Percentiles rank a stretch among this genome's conserved stretches.
Evolutionary conservation across 2,113 vertebrate genomes (phyloP).

Genomic region (Poeciliopsis turrubarensis): DNA sequence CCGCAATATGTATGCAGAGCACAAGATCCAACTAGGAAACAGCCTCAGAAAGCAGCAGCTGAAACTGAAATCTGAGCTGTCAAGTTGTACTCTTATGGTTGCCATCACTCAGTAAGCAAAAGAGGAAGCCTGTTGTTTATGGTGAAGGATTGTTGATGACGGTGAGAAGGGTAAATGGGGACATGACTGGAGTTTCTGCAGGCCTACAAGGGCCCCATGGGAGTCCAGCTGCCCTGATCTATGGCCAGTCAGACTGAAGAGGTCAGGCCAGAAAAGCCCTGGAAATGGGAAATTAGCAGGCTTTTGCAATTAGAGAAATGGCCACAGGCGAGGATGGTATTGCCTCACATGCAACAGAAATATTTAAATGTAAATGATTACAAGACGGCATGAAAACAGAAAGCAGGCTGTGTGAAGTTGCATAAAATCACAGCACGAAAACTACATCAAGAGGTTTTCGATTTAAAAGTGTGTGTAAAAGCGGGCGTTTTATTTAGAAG

Average conservation of each 20-base stretch:
- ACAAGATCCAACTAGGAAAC: slow-evolving; percentile 1
- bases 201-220: slow-evolving; percentile 81
- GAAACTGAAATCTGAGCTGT: slow-evolving; percentile 39
- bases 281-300: slow-evolving; percentile 91
- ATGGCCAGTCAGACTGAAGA: slow-evolving; percentile 77
- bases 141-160: slow-evolving; percentile 84
- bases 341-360: slow-evolving; percentile 37
- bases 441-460: slow-evolving; percentile 25
- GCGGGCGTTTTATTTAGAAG: slow-evolving; percentile 46
- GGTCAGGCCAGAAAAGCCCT: slow-evolving; percentile 85
- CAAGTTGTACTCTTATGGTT: slow-evolving; percentile 47
- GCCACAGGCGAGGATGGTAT: slow-evolving; percentile 60
- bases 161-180: slow-evolving; percentile 84
- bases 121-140: slow-evolving; percentile 94
- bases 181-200: slow-evolving; percentile 80
- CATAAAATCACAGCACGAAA: slow-evolving; percentile 11
- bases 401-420: slow-evolving; percentile 1
- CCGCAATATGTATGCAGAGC: not conserved
- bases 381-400: slow-evolving; percentile 11
- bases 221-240: slow-evolving; percentile 80
- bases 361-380: slow-evolving; percentile 28
- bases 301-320: slow-evolving; percentile 85
- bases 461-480: slow-evolving; percentile 32
- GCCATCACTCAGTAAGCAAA: slow-evolving; percentile 61
- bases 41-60: slow-evolving; percentile 12